Evolutionary conservation across 2,888 invertebrate genomes (phyloP), one percentile per base, ranked within the genome.

Genomic region (Amaurobius ferox): DNA sequence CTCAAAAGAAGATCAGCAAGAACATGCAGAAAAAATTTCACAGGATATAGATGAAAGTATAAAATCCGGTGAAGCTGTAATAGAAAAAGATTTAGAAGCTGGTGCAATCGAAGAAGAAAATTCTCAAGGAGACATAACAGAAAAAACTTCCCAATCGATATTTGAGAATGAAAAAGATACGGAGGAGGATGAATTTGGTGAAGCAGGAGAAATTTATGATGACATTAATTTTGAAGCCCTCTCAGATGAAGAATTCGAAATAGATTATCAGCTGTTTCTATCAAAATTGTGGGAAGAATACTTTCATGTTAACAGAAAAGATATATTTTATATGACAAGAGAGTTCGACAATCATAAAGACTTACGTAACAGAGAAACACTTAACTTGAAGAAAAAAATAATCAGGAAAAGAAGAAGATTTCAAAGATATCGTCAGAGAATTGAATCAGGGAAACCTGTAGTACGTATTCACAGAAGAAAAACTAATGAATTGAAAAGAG

Each of bases 201-300:
- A 39, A 68, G 74, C 62, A 44, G 16, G 23, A 9, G 72, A 77
- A 39, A 13, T 85, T 39, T 71, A 40, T 23, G 77, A 85, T 23
- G 76, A 71, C 3, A 77, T 85, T 2, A 72, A 85, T 61, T 85
- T 77, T 19, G 83, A 85, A 40, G 61, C 64, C 1, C 35, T 85
- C 26, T 85, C 77, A 0, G 83, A 85, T 23, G 83, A 85, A 66
- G 83, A 85, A 28, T 30, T 85, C 1, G 72, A 71, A 39, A 77
- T 64, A 23, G 76, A 85, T 48, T 85, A 85, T 30, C 44, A 85
- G 28, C 23, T 77, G 16, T 85, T 48, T 40, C 40, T 72, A 26
- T 39, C 30, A 0, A 48, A 61, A 61, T 67, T 85, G 29, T 85
- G 83, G 77, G 19, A 77, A 13, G 64, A 71, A 9, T 72, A 72